Percentiles rank a stretch among this genome's conserved stretches.
phyloP scores from a whole-genome alignment of 2,888 invertebrate species.

The Alsophila aescularia region DNA sequence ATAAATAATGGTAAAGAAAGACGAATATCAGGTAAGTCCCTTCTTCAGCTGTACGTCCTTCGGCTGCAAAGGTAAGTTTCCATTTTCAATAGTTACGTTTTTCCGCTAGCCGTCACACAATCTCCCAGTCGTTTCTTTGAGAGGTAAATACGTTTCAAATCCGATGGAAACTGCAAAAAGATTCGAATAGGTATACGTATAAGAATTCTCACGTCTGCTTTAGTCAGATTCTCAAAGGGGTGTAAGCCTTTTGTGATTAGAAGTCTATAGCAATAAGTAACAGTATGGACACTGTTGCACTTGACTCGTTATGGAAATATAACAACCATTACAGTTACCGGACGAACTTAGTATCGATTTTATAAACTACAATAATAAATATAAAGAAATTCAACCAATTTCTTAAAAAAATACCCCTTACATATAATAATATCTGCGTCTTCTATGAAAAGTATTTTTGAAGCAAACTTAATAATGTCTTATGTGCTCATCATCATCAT shows the following conservation, averaged over 20 bases:
- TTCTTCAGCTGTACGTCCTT: neutral
- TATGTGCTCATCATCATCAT: too few relatives aligned
- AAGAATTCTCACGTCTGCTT: conserved; percentile 60
- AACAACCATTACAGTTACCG: too few relatives aligned
- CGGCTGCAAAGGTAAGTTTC: conserved; percentile 21
- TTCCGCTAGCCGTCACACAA: conserved; percentile 56
- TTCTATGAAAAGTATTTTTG: neutral
- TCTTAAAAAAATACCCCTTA: too few relatives aligned
- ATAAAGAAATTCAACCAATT: too few relatives aligned
- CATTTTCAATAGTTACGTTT: conserved; percentile 44
- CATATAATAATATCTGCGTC: too few relatives aligned
- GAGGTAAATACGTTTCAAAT: conserved; percentile 66
- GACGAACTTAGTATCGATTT: too few relatives aligned
- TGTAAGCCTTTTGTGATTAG: conserved; percentile 58
- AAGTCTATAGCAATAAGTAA: neutral
- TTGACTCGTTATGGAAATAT: neutral
- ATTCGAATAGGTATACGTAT: conserved; percentile 50
- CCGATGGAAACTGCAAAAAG: conserved; percentile 63
- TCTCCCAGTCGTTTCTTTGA: conserved; percentile 53
- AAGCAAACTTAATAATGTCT: neutral
- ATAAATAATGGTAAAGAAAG: conserved; percentile 10
- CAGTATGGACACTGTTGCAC: conserved; percentile 6
- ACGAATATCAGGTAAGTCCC: conserved; percentile 17
- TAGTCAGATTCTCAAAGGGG: conserved; percentile 60
- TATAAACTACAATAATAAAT: too few relatives aligned